phyloP scores from a whole-genome alignment of 2,888 invertebrate genomes.

The Caenorhabditis sp. region DNA sequence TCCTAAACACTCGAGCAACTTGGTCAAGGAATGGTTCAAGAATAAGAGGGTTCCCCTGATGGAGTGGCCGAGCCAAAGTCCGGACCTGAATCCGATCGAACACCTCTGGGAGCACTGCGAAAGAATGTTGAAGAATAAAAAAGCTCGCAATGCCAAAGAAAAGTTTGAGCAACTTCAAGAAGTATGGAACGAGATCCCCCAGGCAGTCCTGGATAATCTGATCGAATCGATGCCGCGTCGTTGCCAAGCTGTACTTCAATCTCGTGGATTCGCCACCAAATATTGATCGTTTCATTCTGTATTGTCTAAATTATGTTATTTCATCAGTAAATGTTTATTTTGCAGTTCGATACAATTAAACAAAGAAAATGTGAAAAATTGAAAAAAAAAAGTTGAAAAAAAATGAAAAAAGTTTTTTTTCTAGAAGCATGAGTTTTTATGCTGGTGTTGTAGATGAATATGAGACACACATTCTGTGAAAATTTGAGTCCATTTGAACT shows the following conservation, averaged over 20 bases:
- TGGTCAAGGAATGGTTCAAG: constrained; percentile 10
- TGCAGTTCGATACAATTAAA: too few relatives aligned
- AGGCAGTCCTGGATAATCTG: neutral
- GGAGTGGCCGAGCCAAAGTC: constrained; percentile 41
- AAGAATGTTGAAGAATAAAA: constrained; percentile 16
- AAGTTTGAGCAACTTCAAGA: constrained; percentile 26
- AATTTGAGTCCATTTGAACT: too few relatives aligned
- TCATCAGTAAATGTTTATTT: too few relatives aligned
- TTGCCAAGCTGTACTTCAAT: constrained; percentile 19
- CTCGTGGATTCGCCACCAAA: constrained; percentile 16
- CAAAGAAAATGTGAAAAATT: too few relatives aligned
- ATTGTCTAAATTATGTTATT: too few relatives aligned
- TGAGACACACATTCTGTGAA: too few relatives aligned
- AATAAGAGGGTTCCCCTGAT: neutral
- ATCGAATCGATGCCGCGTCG: constrained; percentile 23
- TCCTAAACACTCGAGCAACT: constrained; percentile 36
- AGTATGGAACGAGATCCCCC: constrained; percentile 20
- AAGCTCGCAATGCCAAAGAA: neutral
- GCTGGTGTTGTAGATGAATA: too few relatives aligned
- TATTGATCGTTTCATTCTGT: too few relatives aligned
- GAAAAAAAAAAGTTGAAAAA: too few relatives aligned
- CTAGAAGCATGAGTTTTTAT: too few relatives aligned
- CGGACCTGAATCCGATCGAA: constrained; percentile 59
- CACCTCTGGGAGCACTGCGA: constrained; percentile 48
- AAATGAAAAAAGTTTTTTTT: too few relatives aligned